These are phyloP conservation scores for Emmelina monodactyla DNA, from an alignment of 2,888 invertebrate genomes.

Conservation along the genomic window DNA sequence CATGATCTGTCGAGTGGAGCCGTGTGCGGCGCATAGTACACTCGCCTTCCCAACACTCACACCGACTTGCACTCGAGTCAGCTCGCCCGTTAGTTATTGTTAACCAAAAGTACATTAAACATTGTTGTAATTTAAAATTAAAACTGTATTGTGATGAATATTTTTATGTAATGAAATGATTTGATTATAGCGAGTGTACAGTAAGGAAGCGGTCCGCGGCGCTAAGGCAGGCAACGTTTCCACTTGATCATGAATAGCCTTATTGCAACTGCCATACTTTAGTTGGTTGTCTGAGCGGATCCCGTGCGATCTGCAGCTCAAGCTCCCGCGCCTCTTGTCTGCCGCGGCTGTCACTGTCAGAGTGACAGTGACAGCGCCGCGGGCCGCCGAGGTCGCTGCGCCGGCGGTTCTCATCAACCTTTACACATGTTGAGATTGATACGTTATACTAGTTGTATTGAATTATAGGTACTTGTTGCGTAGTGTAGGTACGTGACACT, in stretches of 20 bases:
- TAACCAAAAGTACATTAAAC: neutral
- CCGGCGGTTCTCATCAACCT: slow-evolving; percentile 59
- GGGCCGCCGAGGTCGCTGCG: slow-evolving; percentile 38
- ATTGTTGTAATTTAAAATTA: neutral
- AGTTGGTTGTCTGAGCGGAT: no score
- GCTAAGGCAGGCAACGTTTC: no score
- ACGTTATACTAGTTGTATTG: slow-evolving; percentile 66
- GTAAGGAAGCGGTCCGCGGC: slow-evolving; percentile 3
- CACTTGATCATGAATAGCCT: no score
- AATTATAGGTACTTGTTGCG: slow-evolving; percentile 64
- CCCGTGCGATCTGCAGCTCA: neutral
- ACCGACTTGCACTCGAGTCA: no score
- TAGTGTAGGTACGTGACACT: slow-evolving; percentile 47
- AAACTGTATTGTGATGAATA: neutral
- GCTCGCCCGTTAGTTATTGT: neutral
- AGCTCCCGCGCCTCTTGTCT: slow-evolving; percentile 4
- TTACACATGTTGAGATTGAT: slow-evolving; percentile 66
- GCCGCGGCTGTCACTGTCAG: slow-evolving; percentile 3
- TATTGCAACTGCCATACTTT: neutral
- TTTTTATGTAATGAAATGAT: slow-evolving; percentile 1
- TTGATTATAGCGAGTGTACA: slow-evolving; percentile 10
- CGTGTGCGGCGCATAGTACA: slow-evolving; percentile 21
- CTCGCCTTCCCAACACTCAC: neutral
- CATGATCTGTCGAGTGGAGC: slow-evolving; percentile 27
- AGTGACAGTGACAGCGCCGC: slow-evolving; percentile 10